Percentiles rank a stretch among this genome's conserved stretches.
phyloP scores from a whole-genome alignment of 2,888 invertebrate species.

The Enchytraeus crypticus region DNA sequence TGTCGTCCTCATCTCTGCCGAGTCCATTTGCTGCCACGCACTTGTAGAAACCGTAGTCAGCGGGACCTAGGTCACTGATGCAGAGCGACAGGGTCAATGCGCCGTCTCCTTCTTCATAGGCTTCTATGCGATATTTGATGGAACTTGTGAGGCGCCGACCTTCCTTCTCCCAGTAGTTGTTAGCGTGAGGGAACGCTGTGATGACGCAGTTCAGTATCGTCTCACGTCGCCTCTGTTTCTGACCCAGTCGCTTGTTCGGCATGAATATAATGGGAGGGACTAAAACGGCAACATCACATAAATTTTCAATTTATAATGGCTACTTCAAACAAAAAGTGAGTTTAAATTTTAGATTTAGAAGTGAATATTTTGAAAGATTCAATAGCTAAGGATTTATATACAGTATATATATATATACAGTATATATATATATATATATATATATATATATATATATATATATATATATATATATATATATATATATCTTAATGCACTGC shows the following conservation, averaged over 20 bases:
- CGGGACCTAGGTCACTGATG: not conserved
- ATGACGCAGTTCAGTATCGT: slow-evolving; percentile 42
- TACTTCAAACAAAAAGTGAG: too few species aligned
- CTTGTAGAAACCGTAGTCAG: slow-evolving; percentile 14
- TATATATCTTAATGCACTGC: too few species aligned
- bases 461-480: too few species aligned
- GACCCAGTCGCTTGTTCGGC: slow-evolving; percentile 35
- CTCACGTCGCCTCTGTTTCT: slow-evolving; percentile 31
- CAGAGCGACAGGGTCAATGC: slow-evolving; percentile 6
- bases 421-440: too few species aligned
- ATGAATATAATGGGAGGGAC: slow-evolving; percentile 39
- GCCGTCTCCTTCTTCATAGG: slow-evolving; percentile 29
- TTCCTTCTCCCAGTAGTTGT: slow-evolving; percentile 34
- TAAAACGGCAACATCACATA: slow-evolving; percentile 8
- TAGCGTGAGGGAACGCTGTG: slow-evolving; percentile 35
- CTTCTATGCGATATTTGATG: slow-evolving; percentile 13
- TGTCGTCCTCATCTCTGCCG: slow-evolving; percentile 11
- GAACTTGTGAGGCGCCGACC: slow-evolving; percentile 9
- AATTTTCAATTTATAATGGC: too few species aligned
- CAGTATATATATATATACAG: too few species aligned
- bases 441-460: too few species aligned
- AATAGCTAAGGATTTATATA: too few species aligned
- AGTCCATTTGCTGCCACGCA: slow-evolving; percentile 12
- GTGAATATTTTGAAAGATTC: too few species aligned
- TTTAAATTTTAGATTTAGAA: too few species aligned